phyloP scores from a whole-genome alignment of 2,113 vertebrate genomes.

The Callionymus lyra region DNA sequence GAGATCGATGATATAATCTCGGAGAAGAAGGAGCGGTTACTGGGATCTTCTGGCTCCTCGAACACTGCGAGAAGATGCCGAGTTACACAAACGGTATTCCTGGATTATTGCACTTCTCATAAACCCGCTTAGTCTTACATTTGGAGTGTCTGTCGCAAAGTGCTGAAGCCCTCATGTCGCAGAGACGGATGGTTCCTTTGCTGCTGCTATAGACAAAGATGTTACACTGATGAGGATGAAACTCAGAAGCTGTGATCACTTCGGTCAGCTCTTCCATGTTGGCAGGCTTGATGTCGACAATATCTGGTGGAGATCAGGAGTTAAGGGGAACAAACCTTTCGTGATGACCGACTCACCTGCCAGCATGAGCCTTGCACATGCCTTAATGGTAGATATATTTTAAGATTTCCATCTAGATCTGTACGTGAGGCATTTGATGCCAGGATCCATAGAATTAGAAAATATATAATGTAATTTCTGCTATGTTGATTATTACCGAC shows the following conservation, averaged over 20 bases:
- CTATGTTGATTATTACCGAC: too few species aligned
- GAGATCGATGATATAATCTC: conserved; percentile 76
- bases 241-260: conserved; percentile 95
- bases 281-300: conserved; percentile 96
- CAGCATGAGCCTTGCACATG: too few species aligned
- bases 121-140: conserved; percentile 28
- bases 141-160: conserved; percentile 93
- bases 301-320: conserved; percentile 63
- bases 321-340: conserved; percentile 46
- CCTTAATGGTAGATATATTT: too few species aligned
- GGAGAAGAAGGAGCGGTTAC: conserved; percentile 73
- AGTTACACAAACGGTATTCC: not conserved
- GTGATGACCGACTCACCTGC: too few species aligned
- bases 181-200: conserved; percentile 94
- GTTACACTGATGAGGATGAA: conserved; percentile 94
- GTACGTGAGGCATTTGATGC: too few species aligned
- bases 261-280: conserved; percentile 99
- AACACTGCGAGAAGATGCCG: conserved; percentile 48
- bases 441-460: too few species aligned
- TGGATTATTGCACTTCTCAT: not conserved
- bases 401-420: too few species aligned
- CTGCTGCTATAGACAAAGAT: conserved; percentile 98
- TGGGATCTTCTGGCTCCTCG: conserved; percentile 72
- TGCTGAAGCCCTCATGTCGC: conserved; percentile 89
- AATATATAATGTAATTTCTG: too few species aligned